Evolutionary conservation across 2,797 vertebrate genomes (phyloP), one percentile per base, ranked within the genome.

Genomic region (Bryconaethiops microstoma): DNA sequence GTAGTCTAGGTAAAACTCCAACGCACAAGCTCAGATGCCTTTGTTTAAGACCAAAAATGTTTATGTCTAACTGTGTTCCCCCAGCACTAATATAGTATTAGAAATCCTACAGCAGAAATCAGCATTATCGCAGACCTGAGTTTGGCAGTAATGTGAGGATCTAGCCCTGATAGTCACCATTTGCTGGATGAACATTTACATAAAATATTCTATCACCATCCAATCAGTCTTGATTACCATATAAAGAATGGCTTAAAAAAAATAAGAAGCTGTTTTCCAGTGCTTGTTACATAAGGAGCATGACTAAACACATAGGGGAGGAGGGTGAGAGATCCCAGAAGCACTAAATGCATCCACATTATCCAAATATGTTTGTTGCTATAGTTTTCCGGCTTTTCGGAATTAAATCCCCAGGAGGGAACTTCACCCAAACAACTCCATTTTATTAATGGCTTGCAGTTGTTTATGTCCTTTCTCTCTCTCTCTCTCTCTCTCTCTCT

Each of bases 401-500:
- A 40, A 63, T 17, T 7, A 50, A 50, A 23, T 23, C 45, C 42
- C 25, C 9, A 6, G 50, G 17, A 17, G 55, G 40, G 50, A 19
- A 57, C 50, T 29, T 77, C n/a, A 23, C 64, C 29, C 50, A 42
- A 68, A 67, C 19, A 16, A 7, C 75, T 50, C 23, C 10, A 12
- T 12, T 67, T 67, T 77, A 21, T 68, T 77, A 77, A 69, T 59
- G 35, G 55, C 10, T 17, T 25, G 16, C 50, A 21, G 29, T 45
- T 77, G 63, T 77, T 78, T 59, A 59, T 77, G 62, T 7, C 48
- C 48, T 55, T 25, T 52, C 8, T 55, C 17, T 39, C 7, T 23
- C 62, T n/a, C 60, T 65, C 59, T 55, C 21, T 55, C 48, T 52
- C 9, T 55, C 17, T 55, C 48, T 52, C 4, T 55, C 17, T 54